Evolutionary conservation across 35 echinoderm and acorn worm genomes (phyloP).

Genomic region (Ptychodera flava): DNA sequence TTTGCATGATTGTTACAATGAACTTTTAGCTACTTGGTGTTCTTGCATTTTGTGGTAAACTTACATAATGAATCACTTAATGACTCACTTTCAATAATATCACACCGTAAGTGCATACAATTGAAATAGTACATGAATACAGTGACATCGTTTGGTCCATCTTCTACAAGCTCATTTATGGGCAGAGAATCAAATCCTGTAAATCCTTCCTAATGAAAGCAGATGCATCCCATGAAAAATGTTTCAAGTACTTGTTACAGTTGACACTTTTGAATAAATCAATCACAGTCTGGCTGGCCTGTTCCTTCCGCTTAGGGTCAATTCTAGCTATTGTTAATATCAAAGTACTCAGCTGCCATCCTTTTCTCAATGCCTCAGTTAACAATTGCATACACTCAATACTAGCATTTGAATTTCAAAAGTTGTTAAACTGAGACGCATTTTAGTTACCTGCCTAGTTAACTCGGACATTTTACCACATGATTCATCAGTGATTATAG

Average conservation of each 20-base stretch:
- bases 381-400: background rate
- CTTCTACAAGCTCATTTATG: background rate
- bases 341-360: background rate
- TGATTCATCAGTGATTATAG: background rate
- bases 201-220: background rate
- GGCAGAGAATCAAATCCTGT: background rate
- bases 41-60: background rate
- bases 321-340: background rate
- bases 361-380: background rate
- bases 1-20: background rate
- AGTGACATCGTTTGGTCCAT: background rate
- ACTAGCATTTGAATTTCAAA: background rate
- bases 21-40: background rate
- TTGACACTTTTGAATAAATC: background rate
- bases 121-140: no score
- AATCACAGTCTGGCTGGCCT: background rate
- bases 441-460: background rate
- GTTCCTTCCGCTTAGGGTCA: background rate
- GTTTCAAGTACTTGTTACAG: background rate
- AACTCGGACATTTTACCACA: background rate
- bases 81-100: no score
- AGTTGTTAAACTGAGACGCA: background rate
- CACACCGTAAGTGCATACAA: no score
- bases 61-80: background rate
- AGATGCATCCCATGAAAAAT: background rate